Base-by-base conservation (phyloP, 2,888 invertebrate genomes). In the Dryocosmus kuriphilus region DNA sequence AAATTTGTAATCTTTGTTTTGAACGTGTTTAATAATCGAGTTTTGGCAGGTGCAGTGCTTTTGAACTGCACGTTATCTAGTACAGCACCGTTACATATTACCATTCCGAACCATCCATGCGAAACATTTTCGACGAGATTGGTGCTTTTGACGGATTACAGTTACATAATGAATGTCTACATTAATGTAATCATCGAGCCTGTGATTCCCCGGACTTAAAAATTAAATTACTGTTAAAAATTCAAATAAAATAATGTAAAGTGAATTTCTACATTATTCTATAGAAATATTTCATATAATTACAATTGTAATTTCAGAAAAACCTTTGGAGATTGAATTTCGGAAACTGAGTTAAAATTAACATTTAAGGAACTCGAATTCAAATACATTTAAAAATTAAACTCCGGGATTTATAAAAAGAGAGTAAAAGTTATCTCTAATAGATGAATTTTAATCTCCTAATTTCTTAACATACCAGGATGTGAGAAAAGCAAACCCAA, bases 1-100 rank as follows among this genome's bases (percentile, higher is more conserved):
- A 35, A 35, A n/a, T 55, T 22, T 55, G n/a, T 9, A n/a, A 9
- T 55, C 41, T 67, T 67, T 67, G 19, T 67, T 46, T 46, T 67
- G 19, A 41, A 19, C 8, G 27, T 41, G 19, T 41, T 8, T 38
- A 38, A 38, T 38, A 9, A 38, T 38, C 9, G 35, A 55, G 9
- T 55, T 55, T 55, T 22, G 8, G 51, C 8, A 1, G 35, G 35
- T 38, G 9, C 35, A 9, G 0, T 38, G 11, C n/a, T n/a, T n/a
- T 38, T 9, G 35, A 38, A 38, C 9, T 38, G 35, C 35, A 38
- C 9, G 35, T 38, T 11, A 38, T 7, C 11, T 8, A 38, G 35
- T 1, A 38, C 11, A 38, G 35, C 7, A 32, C 35, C 9, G 35
- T 38, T 38, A n/a, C n/a, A n/a, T n/a, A 41, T 41, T 41, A 41